Base-by-base conservation (phyloP, 53 echinoderm and acorn worm genomes). In the Mesocentrotus franciscanus region DNA sequence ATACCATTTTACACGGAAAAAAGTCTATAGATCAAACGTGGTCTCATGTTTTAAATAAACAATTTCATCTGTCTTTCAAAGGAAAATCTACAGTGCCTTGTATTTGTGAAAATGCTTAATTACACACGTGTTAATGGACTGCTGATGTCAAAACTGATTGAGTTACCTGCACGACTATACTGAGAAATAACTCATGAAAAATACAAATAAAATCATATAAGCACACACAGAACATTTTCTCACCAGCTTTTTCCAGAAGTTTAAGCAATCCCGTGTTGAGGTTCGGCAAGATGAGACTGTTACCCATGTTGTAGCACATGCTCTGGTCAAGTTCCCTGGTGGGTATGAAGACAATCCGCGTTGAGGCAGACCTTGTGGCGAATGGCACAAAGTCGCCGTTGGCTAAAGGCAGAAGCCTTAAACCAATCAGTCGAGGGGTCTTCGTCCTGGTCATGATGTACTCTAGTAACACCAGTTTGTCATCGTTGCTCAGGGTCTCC, bases 351-450 rank as follows among this genome's bases (percentile, higher is more conserved):
- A 90, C 90, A 33, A 61, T 30, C 4, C 60, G 90, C 15, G 27
- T 61, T 90, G 59, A 32, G 2, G 90, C 32, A 14, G 90, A 90
- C 60, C 90, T 59, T 27, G 90, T 61, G 29, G 59, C 29, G 32
- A 90, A 90, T 15, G 14, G 60, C 59, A 8, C 61, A 59, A 90
- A 90, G 30, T 90, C 61, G 15, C 90, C 90, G 90, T 90, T 90
- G 58, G 90, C 90, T 17, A 90, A 60, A 29, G 90, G 90, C 26
- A 90, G 24, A 17, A 90, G 90, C 61, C 61, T 90, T 56, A 90
- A 36, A 59, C 90, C 90, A 11, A 90, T 90, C 32, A 90, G 90
- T 30, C 61, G 59, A 33, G 90, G 6, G 33, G 59, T 33, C 90
- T 59, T 60, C 7, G 90, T 61, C 60, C 36, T 90, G 8, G 15